Base-by-base conservation (phyloP, 1,140 invertebrate genomes). In the Diorhabda carinulata region DNA sequence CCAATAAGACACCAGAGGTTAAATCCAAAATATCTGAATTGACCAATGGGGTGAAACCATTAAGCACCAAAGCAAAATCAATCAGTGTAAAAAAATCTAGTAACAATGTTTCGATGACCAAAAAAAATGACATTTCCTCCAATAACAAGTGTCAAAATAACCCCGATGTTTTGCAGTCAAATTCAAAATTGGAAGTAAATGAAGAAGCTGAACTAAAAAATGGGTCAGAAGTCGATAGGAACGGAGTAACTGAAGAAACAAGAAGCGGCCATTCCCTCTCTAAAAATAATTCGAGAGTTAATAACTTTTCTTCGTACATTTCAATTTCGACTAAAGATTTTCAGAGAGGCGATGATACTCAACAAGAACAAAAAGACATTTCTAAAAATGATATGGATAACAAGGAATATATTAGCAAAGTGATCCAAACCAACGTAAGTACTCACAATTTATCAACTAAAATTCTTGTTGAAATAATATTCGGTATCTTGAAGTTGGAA, bases 281-380 rank as follows among this genome's bases (percentile, higher is more conserved):
- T 6, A 71, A 61, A 44, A 66, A 66, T 41, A 66, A 61, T 57
- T 68, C 74, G 43, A 73, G 76, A 25, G 75, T 77, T 9, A 79
- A 78, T 61, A 84, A 86, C 74, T 86, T 86, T 70, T 84, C 86
- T 63, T 86, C 85, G 3, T 87, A 85, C 72, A 87, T 87, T 73
- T 84, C 85, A 68, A 87, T 87, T 73, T 84, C 85, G 69, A 82
- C 84, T 52, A 78, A 77, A 57, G 72, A 77, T 67, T 70, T 70
- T 59, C 66, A 72, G 40, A 71, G 72, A 43, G 71, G 70, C 42
- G 73, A 73, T 70, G 73, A 74, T 25, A 70, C 61, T 57, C 67
- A 71, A 56, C 63, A 65, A 44, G 73, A 74, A 5, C 42, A 41
- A 43, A 61, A 25, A 41, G 60, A 61, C 4, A 58, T 40, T 42